Conservation (phyloP, 2,113 vertebrate genomes). For the Rafetus swinhoei region DNA sequence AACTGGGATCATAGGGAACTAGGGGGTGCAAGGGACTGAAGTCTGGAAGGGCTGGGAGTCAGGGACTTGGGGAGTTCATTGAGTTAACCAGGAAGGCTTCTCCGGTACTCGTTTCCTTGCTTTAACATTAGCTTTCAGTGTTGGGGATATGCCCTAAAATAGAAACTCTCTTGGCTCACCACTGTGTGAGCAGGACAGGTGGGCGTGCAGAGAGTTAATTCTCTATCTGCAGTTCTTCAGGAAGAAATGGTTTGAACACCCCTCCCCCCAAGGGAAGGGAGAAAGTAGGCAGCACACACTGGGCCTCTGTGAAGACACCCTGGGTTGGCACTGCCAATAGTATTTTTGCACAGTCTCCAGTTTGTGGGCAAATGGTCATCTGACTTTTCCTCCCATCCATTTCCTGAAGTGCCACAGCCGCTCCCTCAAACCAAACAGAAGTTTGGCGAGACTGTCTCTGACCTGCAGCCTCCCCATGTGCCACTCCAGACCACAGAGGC, state of each 20-base stretch:
- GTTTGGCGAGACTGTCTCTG: background rate
- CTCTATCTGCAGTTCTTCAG: background rate
- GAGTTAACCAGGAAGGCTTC: background rate
- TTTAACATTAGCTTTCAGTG: background rate
- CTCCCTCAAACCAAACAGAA: slow-evolving; percentile 60
- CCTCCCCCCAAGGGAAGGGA: background rate
- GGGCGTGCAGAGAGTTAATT: background rate
- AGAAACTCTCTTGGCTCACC: background rate
- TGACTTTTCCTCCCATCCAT: background rate
- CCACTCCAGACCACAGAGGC: background rate
- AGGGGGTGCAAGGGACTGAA: background rate
- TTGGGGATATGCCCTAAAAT: background rate
- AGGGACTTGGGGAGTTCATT: background rate
- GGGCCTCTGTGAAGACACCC: slow-evolving; percentile 15
- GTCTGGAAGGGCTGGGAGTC: background rate
- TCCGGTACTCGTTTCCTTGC: background rate
- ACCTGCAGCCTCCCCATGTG: slow-evolving; percentile 15
- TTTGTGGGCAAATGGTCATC: background rate
- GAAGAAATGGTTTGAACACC: background rate
- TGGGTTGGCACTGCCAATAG: background rate
- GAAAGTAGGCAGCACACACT: background rate
- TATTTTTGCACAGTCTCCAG: background rate
- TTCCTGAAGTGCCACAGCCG: slow-evolving; percentile 29
- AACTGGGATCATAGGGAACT: background rate
- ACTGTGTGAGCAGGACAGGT: fast-evolving